phyloP scores from a whole-genome alignment of 2,797 vertebrate genomes.

The Ciconia nigra region DNA sequence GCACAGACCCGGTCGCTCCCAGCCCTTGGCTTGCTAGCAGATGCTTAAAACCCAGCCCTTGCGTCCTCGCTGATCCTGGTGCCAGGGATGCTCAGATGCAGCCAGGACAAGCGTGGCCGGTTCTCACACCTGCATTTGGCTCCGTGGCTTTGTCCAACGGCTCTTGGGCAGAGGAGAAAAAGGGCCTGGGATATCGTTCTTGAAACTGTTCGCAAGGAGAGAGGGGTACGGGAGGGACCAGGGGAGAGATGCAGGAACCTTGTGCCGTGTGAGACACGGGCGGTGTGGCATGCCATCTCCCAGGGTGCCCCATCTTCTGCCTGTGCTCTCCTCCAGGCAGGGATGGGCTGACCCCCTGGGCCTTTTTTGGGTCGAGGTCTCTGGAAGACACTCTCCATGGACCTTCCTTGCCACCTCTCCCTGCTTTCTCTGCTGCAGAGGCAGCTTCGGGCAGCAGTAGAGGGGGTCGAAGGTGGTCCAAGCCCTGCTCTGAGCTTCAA shows the following conservation, averaged over 20 bases:
- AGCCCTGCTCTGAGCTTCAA: neutral
- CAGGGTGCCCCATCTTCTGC: neutral
- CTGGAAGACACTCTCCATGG: neutral
- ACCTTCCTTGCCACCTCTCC: neutral
- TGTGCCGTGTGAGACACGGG: accelerated
- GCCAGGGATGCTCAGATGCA: neutral
- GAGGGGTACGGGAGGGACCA: neutral
- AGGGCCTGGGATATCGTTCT: neutral
- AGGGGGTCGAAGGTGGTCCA: neutral
- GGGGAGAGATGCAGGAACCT: too few species aligned
- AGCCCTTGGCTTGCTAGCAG: neutral
- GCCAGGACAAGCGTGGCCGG: accelerated
- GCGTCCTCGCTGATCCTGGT: accelerated
- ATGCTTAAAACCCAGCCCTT: neutral
- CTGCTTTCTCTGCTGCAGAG: accelerated
- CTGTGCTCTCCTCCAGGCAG: neutral
- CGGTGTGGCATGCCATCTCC: neutral
- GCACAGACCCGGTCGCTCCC: accelerated
- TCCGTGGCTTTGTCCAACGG: neutral
- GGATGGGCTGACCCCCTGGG: too few species aligned
- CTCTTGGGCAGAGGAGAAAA: neutral
- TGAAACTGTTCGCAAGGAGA: neutral
- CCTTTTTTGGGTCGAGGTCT: neutral
- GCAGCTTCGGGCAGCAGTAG: neutral
- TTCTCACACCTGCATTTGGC: neutral